Conservation (phyloP, 1,140 invertebrate species). For the Argopecten irradians region DNA sequence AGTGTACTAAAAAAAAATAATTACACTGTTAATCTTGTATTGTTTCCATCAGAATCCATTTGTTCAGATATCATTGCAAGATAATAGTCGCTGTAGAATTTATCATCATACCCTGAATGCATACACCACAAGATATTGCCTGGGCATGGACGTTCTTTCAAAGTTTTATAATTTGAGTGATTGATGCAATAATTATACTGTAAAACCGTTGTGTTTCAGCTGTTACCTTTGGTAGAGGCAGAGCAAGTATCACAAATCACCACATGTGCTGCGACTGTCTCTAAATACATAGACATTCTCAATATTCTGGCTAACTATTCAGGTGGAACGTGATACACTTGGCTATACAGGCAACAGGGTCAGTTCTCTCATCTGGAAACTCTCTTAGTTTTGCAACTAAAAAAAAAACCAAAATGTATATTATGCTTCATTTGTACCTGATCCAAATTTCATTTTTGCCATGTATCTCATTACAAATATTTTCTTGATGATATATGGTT, state of each 20-base stretch:
- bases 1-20: too few relatives aligned
- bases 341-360: not conserved
- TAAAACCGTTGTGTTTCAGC: constrained; percentile 59
- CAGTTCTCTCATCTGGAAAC: not conserved
- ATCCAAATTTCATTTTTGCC: too few relatives aligned
- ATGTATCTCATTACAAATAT: too few relatives aligned
- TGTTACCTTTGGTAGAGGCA: constrained; percentile 58
- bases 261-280: constrained; percentile 59
- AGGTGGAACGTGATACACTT: constrained; percentile 46
- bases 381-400: too few relatives aligned
- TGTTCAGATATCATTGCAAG: too few relatives aligned
- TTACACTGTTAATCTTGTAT: too few relatives aligned
- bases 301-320: constrained; percentile 56
- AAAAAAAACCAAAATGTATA: too few relatives aligned
- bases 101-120: too few relatives aligned
- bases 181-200: not conserved
- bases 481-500: too few relatives aligned
- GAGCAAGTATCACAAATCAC: constrained; percentile 63
- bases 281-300: constrained; percentile 62
- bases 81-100: too few relatives aligned
- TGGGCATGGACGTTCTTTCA: not conserved
- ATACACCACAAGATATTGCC: not conserved
- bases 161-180: not conserved
- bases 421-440: too few relatives aligned
- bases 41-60: too few relatives aligned